Base-by-base conservation (phyloP, 2,113 vertebrate genomes). In the Mesembrinibis cayennensis region DNA sequence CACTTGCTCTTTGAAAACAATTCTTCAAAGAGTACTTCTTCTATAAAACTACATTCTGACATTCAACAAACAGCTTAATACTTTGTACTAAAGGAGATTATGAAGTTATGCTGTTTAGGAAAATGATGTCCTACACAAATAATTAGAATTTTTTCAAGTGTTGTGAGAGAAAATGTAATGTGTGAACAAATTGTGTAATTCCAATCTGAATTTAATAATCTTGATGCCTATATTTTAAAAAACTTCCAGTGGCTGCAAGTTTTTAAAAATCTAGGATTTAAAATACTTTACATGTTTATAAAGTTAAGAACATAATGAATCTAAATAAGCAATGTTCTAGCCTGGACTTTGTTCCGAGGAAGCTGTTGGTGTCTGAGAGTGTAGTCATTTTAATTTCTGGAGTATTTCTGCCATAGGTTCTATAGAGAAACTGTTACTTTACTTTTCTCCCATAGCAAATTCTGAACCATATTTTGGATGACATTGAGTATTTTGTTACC, bases 381-480 rank as follows among this genome's bases (percentile, higher is more conserved):
- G 20, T 58, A 53, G 42, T 38, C 4, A 29, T 55, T 47, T 87
- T 73, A 81, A 38, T 85, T 50, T 74, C 49, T 94, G 86, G 52
- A 88, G 32, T 89, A 29, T 76, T 93, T 96, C 73, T 96, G 27
- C 36, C 74, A 2, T n/a, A 58, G 40, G 10, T 65, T 87, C 36
- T 55, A 22, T 79, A 62, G 11, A 93, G 32, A 66, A 82, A 78
- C 10, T 45, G 6, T 78, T 78, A 22, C 76, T 95, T 96, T 97
- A 76, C 32, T 70, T 70, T 87, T 94, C 50, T 90, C 34, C 47
- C 20, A 3, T 96, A 99, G 99, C 99, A 99, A 99, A 99, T 99
- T 96, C 98, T 99, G 92, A 99, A 99, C 97, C 99, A 99, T 96
- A 98, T 99, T 97, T 98, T 99, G 98, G 99, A 99, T 94, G 99